Percentiles rank a stretch among this genome's conserved stretches.
Evolutionary conservation across 2,797 vertebrate species (phyloP).

Genomic region (Rhinogobio ventralis): DNA sequence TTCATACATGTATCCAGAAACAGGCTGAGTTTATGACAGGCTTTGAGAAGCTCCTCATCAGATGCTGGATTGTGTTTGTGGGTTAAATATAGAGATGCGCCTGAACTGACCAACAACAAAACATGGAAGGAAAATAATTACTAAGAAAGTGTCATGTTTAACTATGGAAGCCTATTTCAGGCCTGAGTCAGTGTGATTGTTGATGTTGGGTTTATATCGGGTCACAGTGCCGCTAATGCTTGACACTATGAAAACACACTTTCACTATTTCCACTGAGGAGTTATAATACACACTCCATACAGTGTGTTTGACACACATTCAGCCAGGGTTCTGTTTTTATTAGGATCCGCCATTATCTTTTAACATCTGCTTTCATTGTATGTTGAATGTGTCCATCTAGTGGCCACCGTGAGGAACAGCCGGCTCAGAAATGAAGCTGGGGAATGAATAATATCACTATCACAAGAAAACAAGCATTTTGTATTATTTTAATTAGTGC

Average conservation of each 20-base stretch:
- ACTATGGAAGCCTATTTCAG: background rate
- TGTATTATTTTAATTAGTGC: background rate
- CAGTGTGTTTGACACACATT: background rate
- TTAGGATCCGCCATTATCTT: background rate
- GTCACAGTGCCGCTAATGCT: background rate
- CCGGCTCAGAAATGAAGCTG: background rate
- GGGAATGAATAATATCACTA: background rate
- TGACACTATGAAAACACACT: background rate
- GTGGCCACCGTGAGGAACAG: background rate
- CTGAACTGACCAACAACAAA: background rate
- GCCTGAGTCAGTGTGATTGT: background rate
- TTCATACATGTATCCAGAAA: background rate
- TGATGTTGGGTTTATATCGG: background rate
- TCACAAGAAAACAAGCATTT: background rate
- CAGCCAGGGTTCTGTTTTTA: background rate
- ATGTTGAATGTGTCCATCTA: background rate
- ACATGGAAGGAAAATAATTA: background rate
- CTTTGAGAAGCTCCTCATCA: background rate
- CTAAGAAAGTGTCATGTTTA: background rate
- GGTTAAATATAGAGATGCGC: background rate
- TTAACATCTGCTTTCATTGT: too few species aligned
- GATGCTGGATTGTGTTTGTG: background rate
- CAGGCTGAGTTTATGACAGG: too few species aligned
- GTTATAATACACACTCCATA: background rate
- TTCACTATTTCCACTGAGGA: too few species aligned